Conservation (phyloP, 2,888 invertebrate species). For the Formica aserva region DNA sequence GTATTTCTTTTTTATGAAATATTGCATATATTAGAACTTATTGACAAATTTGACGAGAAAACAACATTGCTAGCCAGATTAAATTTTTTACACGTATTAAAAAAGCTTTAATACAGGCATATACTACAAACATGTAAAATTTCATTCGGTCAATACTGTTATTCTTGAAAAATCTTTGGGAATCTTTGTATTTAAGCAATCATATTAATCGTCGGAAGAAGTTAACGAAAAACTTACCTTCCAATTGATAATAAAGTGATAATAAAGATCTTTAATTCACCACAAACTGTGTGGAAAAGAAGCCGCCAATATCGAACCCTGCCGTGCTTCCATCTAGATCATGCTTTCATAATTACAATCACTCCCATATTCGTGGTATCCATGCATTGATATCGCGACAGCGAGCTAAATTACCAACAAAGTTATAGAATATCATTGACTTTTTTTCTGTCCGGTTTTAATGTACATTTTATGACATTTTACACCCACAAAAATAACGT, state of each 20-base stretch:
- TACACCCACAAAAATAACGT: neutral
- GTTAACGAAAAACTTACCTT: neutral
- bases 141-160: neutral
- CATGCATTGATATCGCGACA: neutral
- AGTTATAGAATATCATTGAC: neutral
- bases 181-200: neutral
- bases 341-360: neutral
- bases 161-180: neutral
- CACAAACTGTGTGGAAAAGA: neutral
- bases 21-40: neutral
- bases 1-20: neutral
- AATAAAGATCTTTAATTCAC: neutral
- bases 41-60: neutral
- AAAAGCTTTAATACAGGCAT: neutral
- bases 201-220: neutral
- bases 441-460: neutral
- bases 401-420: constrained; percentile 12
- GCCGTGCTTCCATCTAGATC: neutral
- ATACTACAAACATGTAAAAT: neutral
- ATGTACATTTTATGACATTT: constrained; percentile 3
- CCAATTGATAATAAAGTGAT: neutral
- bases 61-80: neutral
- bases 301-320: neutral
- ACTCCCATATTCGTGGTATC: neutral
- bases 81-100: neutral